These are phyloP conservation scores for Opisthograptis luteolata DNA, from an alignment of 2,888 invertebrate genomes.

Conservation along the genomic window DNA sequence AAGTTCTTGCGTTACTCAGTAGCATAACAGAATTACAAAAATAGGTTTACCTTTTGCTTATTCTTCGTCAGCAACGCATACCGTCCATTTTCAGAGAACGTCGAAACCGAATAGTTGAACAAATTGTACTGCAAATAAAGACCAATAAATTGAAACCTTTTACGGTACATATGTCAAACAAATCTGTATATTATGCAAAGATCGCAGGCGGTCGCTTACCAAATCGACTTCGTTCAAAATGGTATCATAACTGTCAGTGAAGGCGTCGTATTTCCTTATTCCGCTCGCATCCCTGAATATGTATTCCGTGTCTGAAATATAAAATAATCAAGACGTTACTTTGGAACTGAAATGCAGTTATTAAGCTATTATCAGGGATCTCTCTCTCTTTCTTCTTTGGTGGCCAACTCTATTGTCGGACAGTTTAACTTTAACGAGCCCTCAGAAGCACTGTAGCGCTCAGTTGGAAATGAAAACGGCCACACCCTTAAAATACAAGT, in stretches of 20 bases:
- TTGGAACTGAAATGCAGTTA: no score
- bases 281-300: slow-evolving; percentile 62
- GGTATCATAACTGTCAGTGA: slow-evolving; percentile 44
- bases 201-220: slow-evolving; percentile 51
- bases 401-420: no score
- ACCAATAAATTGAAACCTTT: slow-evolving; percentile 1
- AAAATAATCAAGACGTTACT: neutral
- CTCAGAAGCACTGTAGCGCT: no score
- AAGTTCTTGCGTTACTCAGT: neutral
- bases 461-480: no score
- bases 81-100: slow-evolving; percentile 65
- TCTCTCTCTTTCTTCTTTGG: no score
- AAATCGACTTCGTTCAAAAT: slow-evolving; percentile 59
- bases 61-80: slow-evolving; percentile 60
- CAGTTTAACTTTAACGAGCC: no score
- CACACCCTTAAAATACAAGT: no score
- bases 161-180: slow-evolving; percentile 9
- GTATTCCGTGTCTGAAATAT: slow-evolving; percentile 65
- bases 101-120: slow-evolving; percentile 52
- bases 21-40: neutral
- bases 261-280: slow-evolving; percentile 62
- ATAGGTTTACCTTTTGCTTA: slow-evolving; percentile 58
- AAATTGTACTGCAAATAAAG: slow-evolving; percentile 58
- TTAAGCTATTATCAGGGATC: no score
- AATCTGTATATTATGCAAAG: slow-evolving; percentile 21